Base-by-base conservation (phyloP, 1,140 invertebrate genomes). In the Meteorus sp. region DNA sequence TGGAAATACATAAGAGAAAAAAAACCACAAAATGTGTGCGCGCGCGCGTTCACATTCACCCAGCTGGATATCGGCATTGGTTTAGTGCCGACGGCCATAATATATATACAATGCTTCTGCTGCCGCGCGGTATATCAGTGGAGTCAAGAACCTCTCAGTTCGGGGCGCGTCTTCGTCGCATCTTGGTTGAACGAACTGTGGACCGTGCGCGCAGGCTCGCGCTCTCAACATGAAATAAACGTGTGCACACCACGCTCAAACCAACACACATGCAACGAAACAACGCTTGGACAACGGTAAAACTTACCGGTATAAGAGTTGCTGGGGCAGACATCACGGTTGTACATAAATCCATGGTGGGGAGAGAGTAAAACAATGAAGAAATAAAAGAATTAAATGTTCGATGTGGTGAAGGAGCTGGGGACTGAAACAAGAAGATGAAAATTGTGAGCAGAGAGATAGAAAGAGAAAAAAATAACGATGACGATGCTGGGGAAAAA, bases 171-270 rank as follows among this genome's bases (percentile, higher is more conserved):
- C 60, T 61, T 59, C 29, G 48, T 61, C 56, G 56, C 56, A 59
- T 62, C 60, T 62, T 62, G 56, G 60, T 62, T 62, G 60, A 62
- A 62, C 60, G 60, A 62, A 62, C 60, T 62, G 60, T 62, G 60
- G 60, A 59, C 60, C 60, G 50, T 55, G 52, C 9, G 44, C 48
- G 37, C 44, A 22, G 41, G 20, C 22, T 33, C 35, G 25, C 47
- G 19, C 35, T 33, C 48, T 57, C 48, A 43, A 53, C 45, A 55
- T 53, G 54, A 61, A 61, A 61, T n/a, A n/a, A n/a, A n/a, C n/a
- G n/a, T n/a, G n/a, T n/a, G n/a, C n/a, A n/a, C n/a, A n/a, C n/a
- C n/a, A n/a, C n/a, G n/a, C n/a, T n/a, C n/a, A n/a, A n/a, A n/a
- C n/a, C n/a, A n/a, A n/a, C n/a, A n/a, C n/a, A n/a, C 60, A 57